Base-by-base conservation (phyloP, 2,797 vertebrate genomes). In the Poecilia velifera region DNA sequence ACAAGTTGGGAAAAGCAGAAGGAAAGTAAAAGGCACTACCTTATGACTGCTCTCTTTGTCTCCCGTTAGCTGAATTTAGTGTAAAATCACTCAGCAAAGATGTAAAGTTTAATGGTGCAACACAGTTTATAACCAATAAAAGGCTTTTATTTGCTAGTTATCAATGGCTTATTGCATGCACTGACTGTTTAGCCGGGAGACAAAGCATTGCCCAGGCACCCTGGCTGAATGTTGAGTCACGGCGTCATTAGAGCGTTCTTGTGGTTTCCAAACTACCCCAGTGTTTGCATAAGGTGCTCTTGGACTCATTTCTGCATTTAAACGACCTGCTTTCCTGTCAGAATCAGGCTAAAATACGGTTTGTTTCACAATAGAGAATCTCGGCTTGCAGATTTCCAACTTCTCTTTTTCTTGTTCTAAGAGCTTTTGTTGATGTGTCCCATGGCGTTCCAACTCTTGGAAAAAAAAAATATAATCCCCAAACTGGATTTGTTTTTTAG, bases 101-200 rank as follows among this genome's bases (percentile, higher is more conserved):
- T 89, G 89, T 92, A 88, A 92, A 89, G 85, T 87, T 91, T 92
- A 93, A 93, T 89, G 89, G 84, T 70, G 88, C 78, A n/a, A 85
- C 76, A 83, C 81, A 72, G 87, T 91, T 93, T 93, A 93, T 91
- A 81, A 88, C 76, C 90, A 91, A 90, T 93, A 90, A 93, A 94
- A 88, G 76, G 10, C 76, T 91, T 94, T 93, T 89, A 94, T 92
- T 91, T 91, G 90, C 76, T 36, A 25, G 82, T 88, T 88, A 90
- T 90, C 91, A 86, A 64, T 88, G 90, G 84, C 84, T 82, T 84
- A 80, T 76, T 88, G 88, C 87, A 82, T 90, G 82, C 89, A 76
- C 85, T 76, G 86, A 72, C 83, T 88, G 85, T 71, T 90, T 83
- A 79, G 92, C 88, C 89, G 78, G 76, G 84, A 92, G 89, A 93